A percentile compares a stretch with the other conserved stretches of the same genome.
These are phyloP conservation scores for Drosophila tsacasi DNA, from an alignment of 1,140 invertebrate genomes.

Conservation along the genomic window DNA sequence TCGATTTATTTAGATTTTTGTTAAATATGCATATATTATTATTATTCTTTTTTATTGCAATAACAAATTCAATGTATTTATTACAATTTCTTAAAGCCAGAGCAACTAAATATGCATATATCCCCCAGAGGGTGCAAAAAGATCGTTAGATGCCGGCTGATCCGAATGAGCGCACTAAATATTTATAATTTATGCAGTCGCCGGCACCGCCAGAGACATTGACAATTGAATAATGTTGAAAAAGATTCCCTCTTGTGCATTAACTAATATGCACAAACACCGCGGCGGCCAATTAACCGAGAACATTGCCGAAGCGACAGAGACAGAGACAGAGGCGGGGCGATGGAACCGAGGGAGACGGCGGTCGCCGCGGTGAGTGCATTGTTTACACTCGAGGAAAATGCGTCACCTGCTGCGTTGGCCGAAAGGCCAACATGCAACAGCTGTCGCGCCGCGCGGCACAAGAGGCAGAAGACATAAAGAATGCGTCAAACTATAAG, in stretches of 20 bases:
- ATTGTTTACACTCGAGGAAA: constrained; percentile 60
- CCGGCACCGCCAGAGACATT: constrained; percentile 39
- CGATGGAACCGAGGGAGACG: constrained; percentile 22
- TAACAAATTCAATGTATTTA: no score
- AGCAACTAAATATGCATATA: background rate
- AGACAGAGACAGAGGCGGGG: constrained; percentile 12
- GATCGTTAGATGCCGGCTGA: background rate
- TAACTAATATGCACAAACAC: constrained; percentile 40
- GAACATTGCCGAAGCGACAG: constrained; percentile 42
- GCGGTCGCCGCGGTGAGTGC: constrained; percentile 4
- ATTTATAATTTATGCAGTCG: constrained; percentile 66
- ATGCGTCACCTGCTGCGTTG: constrained; percentile 49
- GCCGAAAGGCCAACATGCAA: constrained; percentile 21
- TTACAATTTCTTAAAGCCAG: no score
- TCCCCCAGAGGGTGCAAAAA: background rate
- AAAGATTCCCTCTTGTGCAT: constrained; percentile 29
- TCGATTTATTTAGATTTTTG: no score
- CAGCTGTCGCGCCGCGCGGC: constrained; percentile 33
- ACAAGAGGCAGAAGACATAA: background rate
- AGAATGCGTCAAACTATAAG: constrained; percentile 32
- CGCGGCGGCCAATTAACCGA: constrained; percentile 69
- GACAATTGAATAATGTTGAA: constrained; percentile 65
- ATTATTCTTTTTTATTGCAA: no score
- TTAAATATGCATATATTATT: no score
- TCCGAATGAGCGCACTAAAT: constrained; percentile 68